phyloP scores from a whole-genome alignment of 2,888 invertebrate genomes.

The Agonopterix alstromeriana region DNA sequence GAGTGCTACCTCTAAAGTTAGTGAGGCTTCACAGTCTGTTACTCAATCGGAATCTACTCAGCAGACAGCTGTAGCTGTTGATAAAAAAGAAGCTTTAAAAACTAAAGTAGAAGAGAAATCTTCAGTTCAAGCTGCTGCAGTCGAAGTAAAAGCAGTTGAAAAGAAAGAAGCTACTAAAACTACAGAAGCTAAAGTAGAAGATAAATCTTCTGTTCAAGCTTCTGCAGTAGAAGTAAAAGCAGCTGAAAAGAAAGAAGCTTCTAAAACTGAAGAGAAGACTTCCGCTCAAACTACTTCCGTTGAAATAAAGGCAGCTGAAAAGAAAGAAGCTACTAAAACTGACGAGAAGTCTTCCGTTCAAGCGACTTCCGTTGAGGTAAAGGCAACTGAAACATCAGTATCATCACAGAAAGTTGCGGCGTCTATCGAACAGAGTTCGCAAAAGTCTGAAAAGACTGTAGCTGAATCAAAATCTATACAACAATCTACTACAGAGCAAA shows the following conservation, averaged over 20 bases:
- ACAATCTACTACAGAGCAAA: conserved; percentile 3
- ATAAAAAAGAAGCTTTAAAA: conserved; percentile 15
- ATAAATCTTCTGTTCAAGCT: conserved; percentile 12
- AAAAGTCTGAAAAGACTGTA: conserved; percentile 3
- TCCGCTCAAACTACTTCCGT: conserved; percentile 5
- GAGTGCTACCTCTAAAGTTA: conserved; percentile 33
- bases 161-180: conserved; percentile 7
- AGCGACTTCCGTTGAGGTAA: conserved; percentile 8
- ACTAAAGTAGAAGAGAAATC: conserved; percentile 21
- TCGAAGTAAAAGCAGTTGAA: conserved; percentile 8
- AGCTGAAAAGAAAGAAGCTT: conserved; percentile 6
- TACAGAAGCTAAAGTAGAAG: conserved; percentile 24
- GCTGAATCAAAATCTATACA: conserved; percentile 12
- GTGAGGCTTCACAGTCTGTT: conserved; percentile 34
- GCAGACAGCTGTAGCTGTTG: conserved; percentile 29
- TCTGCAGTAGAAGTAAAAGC: conserved; percentile 8
- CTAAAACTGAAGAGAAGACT: conserved; percentile 19
- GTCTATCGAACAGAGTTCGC: conserved; percentile 7
- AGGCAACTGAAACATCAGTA: conserved; percentile 12
- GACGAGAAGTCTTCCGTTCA: conserved; percentile 12
- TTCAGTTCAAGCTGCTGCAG: conserved; percentile 11
- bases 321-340: conserved; percentile 6
- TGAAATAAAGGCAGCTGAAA: conserved; percentile 7
- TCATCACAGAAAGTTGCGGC: conserved; percentile 13
- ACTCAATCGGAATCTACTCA: conserved; percentile 34